Conservation (phyloP, 2,888 invertebrate species). For the Melinaea menophilus region DNA sequence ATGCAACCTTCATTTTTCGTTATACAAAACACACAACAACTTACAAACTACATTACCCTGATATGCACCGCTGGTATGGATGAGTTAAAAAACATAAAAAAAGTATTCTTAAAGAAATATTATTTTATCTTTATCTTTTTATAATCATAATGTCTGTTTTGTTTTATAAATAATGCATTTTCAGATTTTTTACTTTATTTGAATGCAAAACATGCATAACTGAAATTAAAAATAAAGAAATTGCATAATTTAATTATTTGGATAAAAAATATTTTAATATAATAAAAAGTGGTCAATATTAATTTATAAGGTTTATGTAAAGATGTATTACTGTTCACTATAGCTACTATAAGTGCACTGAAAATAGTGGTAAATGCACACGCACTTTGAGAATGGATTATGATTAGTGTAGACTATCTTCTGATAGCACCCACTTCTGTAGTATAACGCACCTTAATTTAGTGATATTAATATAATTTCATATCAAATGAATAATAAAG, state of each 20-base stretch:
- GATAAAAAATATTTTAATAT: no score
- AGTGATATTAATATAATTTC: slow-evolving; percentile 7
- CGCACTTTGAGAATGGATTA: slow-evolving; percentile 35
- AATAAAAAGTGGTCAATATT: slow-evolving; percentile 24
- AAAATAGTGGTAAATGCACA: slow-evolving; percentile 44
- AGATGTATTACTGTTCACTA: slow-evolving; percentile 41
- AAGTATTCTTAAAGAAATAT: slow-evolving; percentile 45
- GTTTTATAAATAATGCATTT: slow-evolving; percentile 38
- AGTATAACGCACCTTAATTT: slow-evolving; percentile 36
- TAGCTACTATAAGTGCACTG: slow-evolving; percentile 47
- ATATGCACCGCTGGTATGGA: slow-evolving; percentile 79
- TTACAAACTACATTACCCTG: slow-evolving; percentile 50
- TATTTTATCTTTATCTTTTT: slow-evolving; percentile 35
- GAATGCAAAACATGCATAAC: no score
- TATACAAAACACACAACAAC: slow-evolving; percentile 43
- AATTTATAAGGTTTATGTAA: slow-evolving; percentile 10
- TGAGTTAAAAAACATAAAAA: slow-evolving; percentile 65
- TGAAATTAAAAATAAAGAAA: no score
- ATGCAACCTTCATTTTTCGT: slow-evolving; percentile 7
- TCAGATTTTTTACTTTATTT: no score
- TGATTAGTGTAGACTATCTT: slow-evolving; percentile 31
- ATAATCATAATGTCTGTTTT: slow-evolving; percentile 33
- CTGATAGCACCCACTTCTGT: slow-evolving; percentile 34
- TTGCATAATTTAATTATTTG: no score
- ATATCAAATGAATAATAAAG: no score